Evolutionary conservation across 2,113 vertebrate genomes (phyloP).

Genomic region (Gavialis gangeticus): DNA sequence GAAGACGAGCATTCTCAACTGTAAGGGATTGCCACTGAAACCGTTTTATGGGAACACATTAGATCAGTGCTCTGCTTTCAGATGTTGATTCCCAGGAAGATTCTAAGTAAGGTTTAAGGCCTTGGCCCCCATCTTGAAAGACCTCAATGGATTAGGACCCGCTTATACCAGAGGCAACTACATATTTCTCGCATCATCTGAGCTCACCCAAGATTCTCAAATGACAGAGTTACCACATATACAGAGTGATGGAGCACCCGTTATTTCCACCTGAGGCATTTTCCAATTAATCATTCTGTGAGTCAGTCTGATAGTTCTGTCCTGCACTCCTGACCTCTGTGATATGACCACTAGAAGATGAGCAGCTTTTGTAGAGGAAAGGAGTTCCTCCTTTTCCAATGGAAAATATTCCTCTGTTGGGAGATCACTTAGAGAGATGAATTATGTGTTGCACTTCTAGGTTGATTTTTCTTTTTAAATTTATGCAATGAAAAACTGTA

Average conservation of each 20-base stretch:
- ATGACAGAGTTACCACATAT: background rate
- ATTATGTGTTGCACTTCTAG: conserved; percentile 50
- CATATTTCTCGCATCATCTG: background rate
- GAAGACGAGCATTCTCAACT: too few relatives aligned
- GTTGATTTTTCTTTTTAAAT: background rate
- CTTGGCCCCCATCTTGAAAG: background rate
- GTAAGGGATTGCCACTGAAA: background rate
- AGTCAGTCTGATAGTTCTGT: background rate
- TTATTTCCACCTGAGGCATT: background rate
- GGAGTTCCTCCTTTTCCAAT: conserved; percentile 11
- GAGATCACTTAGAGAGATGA: conserved; percentile 35
- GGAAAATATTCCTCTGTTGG: conserved; percentile 33
- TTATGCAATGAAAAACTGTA: conserved; percentile 35
- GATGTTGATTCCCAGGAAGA: background rate
- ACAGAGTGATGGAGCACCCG: background rate
- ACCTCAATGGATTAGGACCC: background rate
- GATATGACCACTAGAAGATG: background rate
- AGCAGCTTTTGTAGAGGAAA: conserved; percentile 33
- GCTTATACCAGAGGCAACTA: background rate
- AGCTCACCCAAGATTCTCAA: background rate
- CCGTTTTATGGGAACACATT: background rate
- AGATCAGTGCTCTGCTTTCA: background rate
- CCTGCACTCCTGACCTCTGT: conserved; percentile 5
- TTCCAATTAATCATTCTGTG: background rate
- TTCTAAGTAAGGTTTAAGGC: background rate